These are phyloP conservation scores for Laticauda colubrina DNA, from an alignment of 2,113 vertebrate genomes.

Conservation along the genomic window DNA sequence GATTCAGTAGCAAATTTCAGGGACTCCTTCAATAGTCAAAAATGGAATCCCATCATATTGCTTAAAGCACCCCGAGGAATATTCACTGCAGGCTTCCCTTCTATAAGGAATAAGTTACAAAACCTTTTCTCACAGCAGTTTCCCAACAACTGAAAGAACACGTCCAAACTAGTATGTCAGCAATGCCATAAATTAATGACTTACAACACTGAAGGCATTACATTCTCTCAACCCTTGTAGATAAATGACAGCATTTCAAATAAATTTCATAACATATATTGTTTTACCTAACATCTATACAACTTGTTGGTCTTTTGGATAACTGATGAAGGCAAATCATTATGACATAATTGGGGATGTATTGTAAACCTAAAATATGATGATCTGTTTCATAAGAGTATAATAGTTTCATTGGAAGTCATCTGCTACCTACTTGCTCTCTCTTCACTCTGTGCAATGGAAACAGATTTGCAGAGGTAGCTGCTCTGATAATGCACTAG, in stretches of 20 bases:
- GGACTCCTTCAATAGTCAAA: background rate
- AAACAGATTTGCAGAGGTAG: background rate
- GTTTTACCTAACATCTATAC: conserved; percentile 5
- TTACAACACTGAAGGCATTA: background rate
- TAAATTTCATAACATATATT: background rate
- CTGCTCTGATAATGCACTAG: background rate
- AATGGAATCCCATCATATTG: background rate
- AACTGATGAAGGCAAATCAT: conserved; percentile 12
- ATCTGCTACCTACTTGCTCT: background rate
- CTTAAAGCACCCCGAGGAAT: background rate
- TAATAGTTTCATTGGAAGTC: background rate
- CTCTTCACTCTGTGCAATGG: background rate
- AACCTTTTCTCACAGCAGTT: background rate
- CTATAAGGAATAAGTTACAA: background rate
- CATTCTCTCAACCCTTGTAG: background rate
- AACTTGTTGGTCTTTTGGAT: conserved; percentile 2
- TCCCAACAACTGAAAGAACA: background rate
- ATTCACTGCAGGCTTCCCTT: background rate
- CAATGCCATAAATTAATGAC: background rate
- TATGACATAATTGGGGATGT: background rate
- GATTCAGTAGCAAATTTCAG: background rate
- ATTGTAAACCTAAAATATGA: background rate
- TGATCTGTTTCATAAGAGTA: background rate
- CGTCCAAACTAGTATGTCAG: background rate
- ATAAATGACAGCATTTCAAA: background rate